Evolutionary conservation across 2,113 vertebrate species (phyloP), one percentile per base, ranked within the genome.

Genomic region (Pholis gunnellus): DNA sequence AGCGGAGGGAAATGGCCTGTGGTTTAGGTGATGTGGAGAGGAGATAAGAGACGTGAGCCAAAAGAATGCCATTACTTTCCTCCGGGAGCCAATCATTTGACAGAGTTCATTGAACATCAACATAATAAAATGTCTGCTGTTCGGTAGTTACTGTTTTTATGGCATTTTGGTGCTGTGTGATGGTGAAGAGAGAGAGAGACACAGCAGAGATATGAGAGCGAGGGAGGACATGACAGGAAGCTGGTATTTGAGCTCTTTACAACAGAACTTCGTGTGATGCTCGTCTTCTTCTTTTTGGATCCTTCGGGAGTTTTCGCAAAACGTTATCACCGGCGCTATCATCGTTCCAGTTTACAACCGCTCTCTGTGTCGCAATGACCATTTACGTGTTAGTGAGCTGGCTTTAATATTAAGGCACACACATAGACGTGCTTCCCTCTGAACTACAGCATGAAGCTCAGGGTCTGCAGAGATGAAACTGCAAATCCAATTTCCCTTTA

Each of bases 401-500:
- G 48, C 36, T 73, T 65, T 64, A 72, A 36, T 85, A 72, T 78
- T 20, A 61, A 68, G 76, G 71, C 54, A n/a, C 64, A 77, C 46
- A 75, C 52, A 74, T 34, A 68, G 46, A 64, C 34, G 10, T 40
- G 60, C 80, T 75, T 71, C 52, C 77, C 80, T 79, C 54, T 72
- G 57, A 72, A 56, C 79, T 70, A 13, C 13, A 22, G 70, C 57
- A 65, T 29, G 18, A 69, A 52, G 20, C 72, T 79, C 78, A 72
- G 72, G 74, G 11, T 69, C 60, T 6, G 7, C 6, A 79, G 72
- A 80, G 73, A 88, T 70, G 5, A 81, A 87, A 85, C 56, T 46
- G 42, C 25, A 88, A 89, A 92, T 84, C 61, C 31, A 78, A 79
- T 92, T 88, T 77, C 65, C 79, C 67, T 69, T 66, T 5, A 65